These are phyloP conservation scores for Heteromyza rotundicornis DNA, from an alignment of 2,888 invertebrate species.

Conservation along the genomic window DNA sequence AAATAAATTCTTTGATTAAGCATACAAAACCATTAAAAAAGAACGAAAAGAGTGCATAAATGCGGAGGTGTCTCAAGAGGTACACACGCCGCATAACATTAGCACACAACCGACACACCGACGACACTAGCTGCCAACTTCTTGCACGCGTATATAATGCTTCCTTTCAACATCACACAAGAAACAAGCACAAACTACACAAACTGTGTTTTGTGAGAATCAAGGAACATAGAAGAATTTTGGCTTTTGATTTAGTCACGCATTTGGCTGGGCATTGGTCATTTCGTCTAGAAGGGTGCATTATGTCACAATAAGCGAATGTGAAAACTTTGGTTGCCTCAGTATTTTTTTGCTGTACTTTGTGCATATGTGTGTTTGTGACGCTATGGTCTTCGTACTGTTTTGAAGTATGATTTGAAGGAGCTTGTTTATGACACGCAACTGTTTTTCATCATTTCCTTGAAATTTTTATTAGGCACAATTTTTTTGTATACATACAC, in stretches of 20 bases:
- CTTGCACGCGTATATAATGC: background rate
- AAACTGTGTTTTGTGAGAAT: background rate
- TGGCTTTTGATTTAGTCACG: background rate
- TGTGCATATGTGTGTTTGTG: background rate
- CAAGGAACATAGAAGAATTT: background rate
- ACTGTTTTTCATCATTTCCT: too few species aligned
- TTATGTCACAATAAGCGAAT: too few species aligned
- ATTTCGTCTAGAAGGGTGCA: too few species aligned
- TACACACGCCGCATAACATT: background rate
- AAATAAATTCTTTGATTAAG: constrained; percentile 45
- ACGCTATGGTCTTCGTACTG: background rate
- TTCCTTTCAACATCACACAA: background rate
- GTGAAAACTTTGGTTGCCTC: too few species aligned
- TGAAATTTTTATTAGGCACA: too few species aligned
- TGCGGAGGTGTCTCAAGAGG: background rate
- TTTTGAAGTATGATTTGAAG: too few species aligned
- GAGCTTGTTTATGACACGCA: background rate
- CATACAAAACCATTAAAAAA: constrained; percentile 17
- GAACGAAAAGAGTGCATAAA: constrained; percentile 7
- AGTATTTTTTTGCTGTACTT: too few species aligned
- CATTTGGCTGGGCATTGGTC: background rate
- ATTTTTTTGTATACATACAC: background rate
- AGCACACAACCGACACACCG: too few species aligned
- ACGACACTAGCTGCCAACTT: background rate
- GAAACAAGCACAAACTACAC: too few species aligned